Evolutionary conservation across 2,888 invertebrate genomes (phyloP).

Genomic region (Lamellibrachia columna): DNA sequence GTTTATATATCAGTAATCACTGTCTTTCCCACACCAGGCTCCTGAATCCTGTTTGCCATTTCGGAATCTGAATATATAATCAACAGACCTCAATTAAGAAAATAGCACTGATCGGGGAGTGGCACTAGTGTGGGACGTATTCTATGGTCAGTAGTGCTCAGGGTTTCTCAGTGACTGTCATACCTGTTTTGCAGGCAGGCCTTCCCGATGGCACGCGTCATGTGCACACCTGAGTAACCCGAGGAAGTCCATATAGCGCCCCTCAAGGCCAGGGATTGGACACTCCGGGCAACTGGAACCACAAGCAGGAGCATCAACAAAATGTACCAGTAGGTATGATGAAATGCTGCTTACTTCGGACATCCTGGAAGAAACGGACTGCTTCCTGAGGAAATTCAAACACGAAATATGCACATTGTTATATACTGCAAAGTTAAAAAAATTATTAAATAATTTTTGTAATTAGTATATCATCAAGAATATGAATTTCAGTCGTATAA

Average conservation of each 20-base stretch:
- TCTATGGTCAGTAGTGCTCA: too few relatives aligned
- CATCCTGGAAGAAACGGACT: background rate
- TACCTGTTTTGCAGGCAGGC: slow-evolving; percentile 89
- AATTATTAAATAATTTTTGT: too few relatives aligned
- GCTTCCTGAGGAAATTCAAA: background rate
- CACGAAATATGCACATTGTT: background rate
- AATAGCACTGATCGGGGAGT: too few relatives aligned
- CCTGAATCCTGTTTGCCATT: too few relatives aligned
- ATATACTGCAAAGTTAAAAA: background rate
- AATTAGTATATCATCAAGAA: too few relatives aligned
- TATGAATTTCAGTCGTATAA: too few relatives aligned
- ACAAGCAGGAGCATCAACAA: background rate
- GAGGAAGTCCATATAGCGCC: slow-evolving; percentile 86
- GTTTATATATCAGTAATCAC: too few relatives aligned
- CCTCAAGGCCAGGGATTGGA: slow-evolving; percentile 88
- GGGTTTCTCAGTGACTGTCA: slow-evolving; percentile 47
- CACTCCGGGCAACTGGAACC: slow-evolving; percentile 28
- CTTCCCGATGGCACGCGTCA: slow-evolving; percentile 88
- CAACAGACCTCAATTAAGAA: too few relatives aligned
- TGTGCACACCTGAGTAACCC: slow-evolving; percentile 90
- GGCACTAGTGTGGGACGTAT: too few relatives aligned
- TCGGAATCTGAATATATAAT: too few relatives aligned
- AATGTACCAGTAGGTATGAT: background rate
- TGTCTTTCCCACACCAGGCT: too few relatives aligned
- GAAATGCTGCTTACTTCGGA: too few relatives aligned